Evolutionary conservation across 1,140 invertebrate genomes (phyloP), one percentile per base, ranked within the genome.

Genomic region (Hycleus cichorii): DNA sequence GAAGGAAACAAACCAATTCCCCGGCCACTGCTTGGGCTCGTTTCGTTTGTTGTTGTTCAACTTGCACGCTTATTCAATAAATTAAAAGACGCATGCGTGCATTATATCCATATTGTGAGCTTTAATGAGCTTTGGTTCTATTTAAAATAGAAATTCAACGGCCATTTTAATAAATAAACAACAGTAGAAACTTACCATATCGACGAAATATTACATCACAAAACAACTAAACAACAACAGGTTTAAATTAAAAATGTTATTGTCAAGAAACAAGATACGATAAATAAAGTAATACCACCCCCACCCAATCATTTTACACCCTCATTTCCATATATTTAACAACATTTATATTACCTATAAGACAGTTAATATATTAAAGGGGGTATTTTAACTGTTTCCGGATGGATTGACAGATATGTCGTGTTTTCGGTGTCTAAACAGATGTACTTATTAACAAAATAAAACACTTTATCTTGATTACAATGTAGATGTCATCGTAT

Each of bases 401-500:
- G 58, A 40, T 47, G 49, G 57, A 58, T 64, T 66, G 62, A 65
- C 64, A 65, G 57, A 45, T 55, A 58, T 59, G 57, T 43, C 40
- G 39, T 64, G 64, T 66, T 62, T 32, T 48, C 54, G 53, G 64
- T 39, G 56, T 57, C 57, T 60, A 63, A 66, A 66, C 64, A 66
- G 64, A 66, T 66, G 64, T 66, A 66, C 62, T 64, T 66, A 66
- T 66, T 66, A 66, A 56, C 48, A 48, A 5, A 32, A 32, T 32
- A 32, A 32, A 5, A 32, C 4, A 32, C 32, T 4, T 32, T 32
- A 32, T 32, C 32, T 32, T 32, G 32, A 61, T 48, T 46, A 57
- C 46, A 45, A 62, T 59, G 53, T 55, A 58, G 60, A 64, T 66
- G 64, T 66, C 64, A 66, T 66, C 64, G 57, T 66, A 66, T 66